These are phyloP conservation scores for Fringilla coelebs DNA, from an alignment of 2,797 vertebrate genomes.

Conservation along the genomic window DNA sequence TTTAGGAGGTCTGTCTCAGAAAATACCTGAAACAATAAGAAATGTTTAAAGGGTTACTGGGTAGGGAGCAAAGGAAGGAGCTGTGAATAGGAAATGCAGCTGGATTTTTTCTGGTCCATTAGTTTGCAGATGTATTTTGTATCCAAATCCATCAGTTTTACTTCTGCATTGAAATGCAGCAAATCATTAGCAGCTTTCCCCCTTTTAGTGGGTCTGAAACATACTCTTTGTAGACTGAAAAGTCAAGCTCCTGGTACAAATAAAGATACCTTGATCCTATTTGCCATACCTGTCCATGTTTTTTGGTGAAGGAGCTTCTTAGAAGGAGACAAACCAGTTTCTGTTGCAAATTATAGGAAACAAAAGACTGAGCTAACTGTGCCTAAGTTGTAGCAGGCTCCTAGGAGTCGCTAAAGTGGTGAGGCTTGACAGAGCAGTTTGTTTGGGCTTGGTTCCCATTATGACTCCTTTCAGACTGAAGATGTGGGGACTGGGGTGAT, in stretches of 20 bases:
- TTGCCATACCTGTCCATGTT: neutral
- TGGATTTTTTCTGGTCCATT: constrained; percentile 30
- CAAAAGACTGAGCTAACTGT: neutral
- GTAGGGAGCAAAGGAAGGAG: neutral
- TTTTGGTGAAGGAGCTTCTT: neutral
- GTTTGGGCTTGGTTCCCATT: constrained; percentile 40
- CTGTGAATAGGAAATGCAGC: neutral
- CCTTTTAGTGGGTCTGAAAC: neutral
- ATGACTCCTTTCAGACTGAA: constrained; percentile 20
- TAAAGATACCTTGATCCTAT: neutral
- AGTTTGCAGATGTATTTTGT: constrained; percentile 9
- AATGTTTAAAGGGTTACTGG: neutral
- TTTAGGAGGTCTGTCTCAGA: neutral
- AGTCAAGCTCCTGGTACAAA: neutral
- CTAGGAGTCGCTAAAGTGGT: neutral
- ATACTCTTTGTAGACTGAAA: neutral
- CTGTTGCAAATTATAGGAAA: neutral
- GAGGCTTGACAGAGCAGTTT: constrained; percentile 37
- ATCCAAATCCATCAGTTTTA: neutral
- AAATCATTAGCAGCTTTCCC: neutral
- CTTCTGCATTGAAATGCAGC: neutral
- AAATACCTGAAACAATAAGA: neutral
- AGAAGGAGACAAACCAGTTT: neutral
- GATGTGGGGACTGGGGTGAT: neutral
- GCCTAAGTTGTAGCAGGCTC: neutral